Base-by-base conservation (phyloP, 2,797 vertebrate genomes). In the Botia kubotai region DNA sequence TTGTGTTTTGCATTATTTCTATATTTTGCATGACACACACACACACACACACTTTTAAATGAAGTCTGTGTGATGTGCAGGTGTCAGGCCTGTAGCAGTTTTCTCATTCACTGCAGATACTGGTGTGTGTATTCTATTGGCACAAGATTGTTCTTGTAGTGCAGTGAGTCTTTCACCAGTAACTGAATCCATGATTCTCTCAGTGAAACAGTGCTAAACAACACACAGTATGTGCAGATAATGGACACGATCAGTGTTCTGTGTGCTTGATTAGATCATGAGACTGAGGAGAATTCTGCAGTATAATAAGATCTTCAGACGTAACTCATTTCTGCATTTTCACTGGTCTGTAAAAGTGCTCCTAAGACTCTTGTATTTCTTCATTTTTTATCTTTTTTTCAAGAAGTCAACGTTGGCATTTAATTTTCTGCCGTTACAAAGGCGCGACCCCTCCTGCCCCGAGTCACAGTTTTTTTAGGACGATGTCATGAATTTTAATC, bases 401-500 rank as follows among this genome's bases (percentile, higher is more conserved):
- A 57, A 69, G 62, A 82, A 43, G 73, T 43, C 50, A 78, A 83
- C 72, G 72, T 83, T 81, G 82, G 69, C 78, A 65, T 83, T 85
- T 85, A 53, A 83, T 87, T 79, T 83, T 73, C 79, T 81, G 52
- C 26, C 13, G 29, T 52, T 50, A 77, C 72, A 77, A 14, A 79
- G 50, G 67, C 65, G 75, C 79, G 85, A 81, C 73, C 75, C 68
- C 50, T 57, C 75, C 55, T 70, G 73, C 46, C 65, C 48, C n/a
- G 57, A 73, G 75, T 39, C 63, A 70, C 63, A 74, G 68, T 29
- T 11, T 17, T 17, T 69, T 75, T 75, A 71, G 63, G 55, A 79
- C n/a, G n/a, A 71, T 79, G 86, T 79, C 72, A 80, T 87, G 83
- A 85, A 85, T 85, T 87, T 83, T 77, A 85, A 87, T 83, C 72